Conservation (phyloP, 2,113 vertebrate species). For the Takifugu flavidus region DNA sequence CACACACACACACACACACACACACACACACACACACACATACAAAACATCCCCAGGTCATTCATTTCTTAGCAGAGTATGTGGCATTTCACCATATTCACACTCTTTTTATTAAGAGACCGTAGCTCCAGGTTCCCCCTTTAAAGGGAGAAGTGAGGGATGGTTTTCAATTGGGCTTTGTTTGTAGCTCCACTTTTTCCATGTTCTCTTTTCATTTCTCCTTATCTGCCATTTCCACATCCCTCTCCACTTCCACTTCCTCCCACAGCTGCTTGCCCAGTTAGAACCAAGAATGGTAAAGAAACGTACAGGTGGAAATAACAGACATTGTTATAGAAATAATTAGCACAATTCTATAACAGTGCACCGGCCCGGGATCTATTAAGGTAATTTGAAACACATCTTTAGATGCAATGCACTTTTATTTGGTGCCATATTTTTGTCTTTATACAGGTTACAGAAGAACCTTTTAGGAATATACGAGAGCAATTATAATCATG, state of each 20-base stretch:
- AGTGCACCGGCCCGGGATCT: neutral
- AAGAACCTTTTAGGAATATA: constrained; percentile 25
- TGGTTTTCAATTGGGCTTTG: constrained; percentile 56
- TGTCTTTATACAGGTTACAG: constrained; percentile 10
- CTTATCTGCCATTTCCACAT: constrained; percentile 35
- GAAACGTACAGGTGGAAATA: neutral
- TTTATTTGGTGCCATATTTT: constrained; percentile 14
- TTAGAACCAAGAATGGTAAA: neutral
- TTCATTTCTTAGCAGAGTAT: constrained; percentile 64
- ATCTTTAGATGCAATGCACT: constrained; percentile 3
- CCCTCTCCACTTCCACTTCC: neutral
- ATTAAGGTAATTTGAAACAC: neutral
- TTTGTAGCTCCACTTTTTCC: constrained; percentile 43
- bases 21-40: constrained; percentile 24
- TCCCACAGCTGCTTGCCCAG: neutral
- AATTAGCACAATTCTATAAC: neutral
- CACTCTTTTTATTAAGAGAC: constrained; percentile 55
- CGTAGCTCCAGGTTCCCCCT: constrained; percentile 30
- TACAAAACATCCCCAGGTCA: constrained; percentile 43
- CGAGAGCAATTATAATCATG: constrained; percentile 40
- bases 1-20: constrained; percentile 8
- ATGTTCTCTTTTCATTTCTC: constrained; percentile 40
- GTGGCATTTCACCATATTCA: constrained; percentile 57
- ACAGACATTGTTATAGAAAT: no score
- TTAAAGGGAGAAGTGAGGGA: constrained; percentile 34